phyloP scores from a whole-genome alignment of 2,888 invertebrate genomes.

The Ormia ochracea region DNA sequence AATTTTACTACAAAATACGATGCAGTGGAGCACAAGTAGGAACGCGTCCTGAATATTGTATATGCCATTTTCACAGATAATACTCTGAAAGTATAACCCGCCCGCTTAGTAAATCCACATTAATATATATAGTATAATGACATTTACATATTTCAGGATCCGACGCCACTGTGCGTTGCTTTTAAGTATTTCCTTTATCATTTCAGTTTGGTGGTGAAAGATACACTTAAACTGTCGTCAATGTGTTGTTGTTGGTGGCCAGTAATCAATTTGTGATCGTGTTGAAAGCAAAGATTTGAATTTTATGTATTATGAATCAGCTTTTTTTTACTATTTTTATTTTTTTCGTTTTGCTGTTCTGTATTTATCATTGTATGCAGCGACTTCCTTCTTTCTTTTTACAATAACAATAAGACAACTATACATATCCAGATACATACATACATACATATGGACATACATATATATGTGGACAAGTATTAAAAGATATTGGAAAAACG shows the following conservation, averaged over 20 bases:
- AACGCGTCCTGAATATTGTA: too few species aligned
- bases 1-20: too few species aligned
- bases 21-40: too few species aligned
- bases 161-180: neutral
- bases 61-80: too few species aligned
- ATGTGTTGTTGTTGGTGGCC: conserved; percentile 21
- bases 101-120: too few species aligned
- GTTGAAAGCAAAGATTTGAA: conserved; percentile 57
- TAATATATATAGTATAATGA: too few species aligned
- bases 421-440: too few species aligned
- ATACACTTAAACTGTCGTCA: conserved; percentile 56
- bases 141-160: too few species aligned
- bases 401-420: neutral
- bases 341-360: conserved; percentile 1
- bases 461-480: too few species aligned
- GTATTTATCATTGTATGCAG: conserved; percentile 7
- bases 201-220: conserved; percentile 46
- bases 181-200: neutral
- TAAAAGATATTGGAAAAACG: too few species aligned
- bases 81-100: too few species aligned
- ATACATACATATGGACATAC: too few species aligned
- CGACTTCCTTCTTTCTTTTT: conserved; percentile 50
- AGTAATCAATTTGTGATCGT: conserved; percentile 57
- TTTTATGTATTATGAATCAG: conserved; percentile 41
- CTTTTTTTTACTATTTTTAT: neutral